A percentile compares a stretch with the other conserved stretches of the same genome.
Conservation (phyloP, 53 echinoderm and acorn worm genomes). For the Patiria pectinifera region DNA sequence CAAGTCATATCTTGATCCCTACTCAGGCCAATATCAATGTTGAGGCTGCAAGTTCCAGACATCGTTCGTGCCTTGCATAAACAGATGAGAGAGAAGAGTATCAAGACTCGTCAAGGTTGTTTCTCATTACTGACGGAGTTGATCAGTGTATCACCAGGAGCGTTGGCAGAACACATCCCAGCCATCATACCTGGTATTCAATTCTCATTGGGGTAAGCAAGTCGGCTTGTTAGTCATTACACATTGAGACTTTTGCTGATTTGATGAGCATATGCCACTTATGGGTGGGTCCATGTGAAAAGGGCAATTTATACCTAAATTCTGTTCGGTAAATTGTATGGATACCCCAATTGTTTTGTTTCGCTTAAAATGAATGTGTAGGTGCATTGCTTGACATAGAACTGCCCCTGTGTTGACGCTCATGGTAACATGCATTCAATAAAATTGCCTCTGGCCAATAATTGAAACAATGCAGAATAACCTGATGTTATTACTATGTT, state of each 20-base stretch:
- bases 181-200: slow-evolving; percentile 94
- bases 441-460: too few species aligned
- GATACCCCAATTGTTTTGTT: too few species aligned
- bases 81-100: slow-evolving; percentile 99
- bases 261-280: too few species aligned
- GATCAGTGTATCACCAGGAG: slow-evolving; percentile 91
- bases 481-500: too few species aligned
- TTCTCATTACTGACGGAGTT: slow-evolving; percentile 92
- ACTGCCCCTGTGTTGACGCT: too few species aligned
- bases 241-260: neutral
- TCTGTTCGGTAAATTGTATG: too few species aligned
- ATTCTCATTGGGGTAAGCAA: slow-evolving; percentile 90
- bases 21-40: slow-evolving; percentile 85
- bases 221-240: neutral
- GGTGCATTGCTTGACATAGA: too few species aligned
- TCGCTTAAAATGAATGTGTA: too few species aligned
- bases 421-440: too few species aligned
- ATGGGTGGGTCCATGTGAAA: too few species aligned
- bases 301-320: too few species aligned
- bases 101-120: slow-evolving; percentile 97
- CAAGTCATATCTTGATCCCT: neutral
- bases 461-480: too few species aligned
- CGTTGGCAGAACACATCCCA: slow-evolving; percentile 92
- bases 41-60: slow-evolving; percentile 85
- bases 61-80: slow-evolving; percentile 92